Percentiles rank a stretch among this genome's conserved stretches.
These are phyloP conservation scores for Drosophila bocki DNA, from an alignment of 1,140 invertebrate genomes.

Conservation along the genomic window DNA sequence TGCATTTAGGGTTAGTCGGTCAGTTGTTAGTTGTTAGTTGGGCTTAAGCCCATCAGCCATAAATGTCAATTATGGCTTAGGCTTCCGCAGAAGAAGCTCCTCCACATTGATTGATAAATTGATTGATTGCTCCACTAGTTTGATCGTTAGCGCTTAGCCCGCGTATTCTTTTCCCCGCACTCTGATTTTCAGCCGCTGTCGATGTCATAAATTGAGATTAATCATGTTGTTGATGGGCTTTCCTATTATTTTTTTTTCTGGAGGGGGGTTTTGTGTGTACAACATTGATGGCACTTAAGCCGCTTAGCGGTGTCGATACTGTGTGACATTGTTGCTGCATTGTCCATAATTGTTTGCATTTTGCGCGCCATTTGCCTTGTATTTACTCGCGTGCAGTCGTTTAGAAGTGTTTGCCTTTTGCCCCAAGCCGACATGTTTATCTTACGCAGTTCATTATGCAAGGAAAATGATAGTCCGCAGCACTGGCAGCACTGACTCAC, in stretches of 20 bases:
- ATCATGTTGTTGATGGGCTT: slow-evolving; percentile 71
- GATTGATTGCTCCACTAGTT: slow-evolving; percentile 67
- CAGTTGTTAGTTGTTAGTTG: slow-evolving; percentile 8
- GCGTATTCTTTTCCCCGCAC: slow-evolving; percentile 11
- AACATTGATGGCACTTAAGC: slow-evolving; percentile 35
- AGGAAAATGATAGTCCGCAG: neutral
- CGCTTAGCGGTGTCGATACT: slow-evolving; percentile 31
- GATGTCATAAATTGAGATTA: slow-evolving; percentile 82
- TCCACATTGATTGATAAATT: slow-evolving; percentile 71
- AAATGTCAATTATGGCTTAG: slow-evolving; percentile 51
- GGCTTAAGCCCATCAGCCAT: slow-evolving; percentile 33
- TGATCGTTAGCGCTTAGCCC: slow-evolving; percentile 57
- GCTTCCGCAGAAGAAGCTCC: neutral
- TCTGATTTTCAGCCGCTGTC: slow-evolving; percentile 27
- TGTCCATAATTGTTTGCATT: slow-evolving; percentile 43
- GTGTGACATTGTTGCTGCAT: slow-evolving; percentile 31
- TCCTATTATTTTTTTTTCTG: neutral
- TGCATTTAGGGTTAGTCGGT: slow-evolving; percentile 21
- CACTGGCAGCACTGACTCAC: neutral
- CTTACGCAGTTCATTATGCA: slow-evolving; percentile 17
- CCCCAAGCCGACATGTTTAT: slow-evolving; percentile 15
- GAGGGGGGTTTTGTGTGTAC: slow-evolving; percentile 11
- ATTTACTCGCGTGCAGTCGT: slow-evolving; percentile 27
- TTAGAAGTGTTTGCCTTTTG: slow-evolving; percentile 19
- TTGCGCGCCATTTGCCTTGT: slow-evolving; percentile 45